phyloP scores from a whole-genome alignment of 30 jellyfish, hydroid and myxozoan species.

The Sanderia malayensis region DNA sequence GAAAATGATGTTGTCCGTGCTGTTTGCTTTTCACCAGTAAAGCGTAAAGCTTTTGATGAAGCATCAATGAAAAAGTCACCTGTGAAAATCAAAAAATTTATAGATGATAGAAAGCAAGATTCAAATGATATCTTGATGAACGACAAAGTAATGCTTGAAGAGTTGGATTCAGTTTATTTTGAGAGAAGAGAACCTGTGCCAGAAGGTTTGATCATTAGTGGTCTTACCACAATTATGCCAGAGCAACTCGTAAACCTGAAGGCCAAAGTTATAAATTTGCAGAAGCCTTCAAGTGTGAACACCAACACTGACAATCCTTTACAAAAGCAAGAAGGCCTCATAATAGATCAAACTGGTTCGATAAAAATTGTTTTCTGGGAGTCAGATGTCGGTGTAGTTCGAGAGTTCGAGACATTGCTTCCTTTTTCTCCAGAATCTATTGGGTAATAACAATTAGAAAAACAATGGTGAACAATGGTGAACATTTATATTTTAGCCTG shows the following conservation, averaged over 20 bases:
- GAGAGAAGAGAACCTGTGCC: constrained; percentile 22
- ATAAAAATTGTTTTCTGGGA: not conserved
- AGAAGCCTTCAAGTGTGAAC: constrained; percentile 21
- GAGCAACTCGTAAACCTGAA: constrained; percentile 15
- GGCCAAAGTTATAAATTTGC: constrained; percentile 12
- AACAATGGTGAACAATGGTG: no score
- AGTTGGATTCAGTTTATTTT: constrained; percentile 10
- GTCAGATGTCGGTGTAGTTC: constrained; percentile 1
- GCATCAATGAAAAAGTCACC: constrained; percentile 20
- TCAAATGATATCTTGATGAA: not conserved
- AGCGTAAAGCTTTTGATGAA: not conserved
- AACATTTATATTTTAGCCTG: no score
- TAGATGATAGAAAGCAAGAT: not conserved
- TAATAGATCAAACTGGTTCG: constrained; percentile 2
- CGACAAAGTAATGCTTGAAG: constrained; percentile 10
- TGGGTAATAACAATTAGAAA: no score
- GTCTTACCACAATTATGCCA: constrained; percentile 12
- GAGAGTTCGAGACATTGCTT: not conserved
- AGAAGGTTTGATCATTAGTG: constrained; percentile 5
- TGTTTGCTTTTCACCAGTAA: not conserved
- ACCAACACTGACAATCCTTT: constrained; percentile 10
- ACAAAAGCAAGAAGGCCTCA: constrained; percentile 17
- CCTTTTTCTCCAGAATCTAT: no score
- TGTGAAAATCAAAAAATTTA: constrained; percentile 6
- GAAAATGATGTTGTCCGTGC: not conserved